Percentiles rank a stretch among this genome's conserved stretches.
Evolutionary conservation across 2,888 invertebrate species (phyloP).

Genomic region (Phortica okadai): DNA sequence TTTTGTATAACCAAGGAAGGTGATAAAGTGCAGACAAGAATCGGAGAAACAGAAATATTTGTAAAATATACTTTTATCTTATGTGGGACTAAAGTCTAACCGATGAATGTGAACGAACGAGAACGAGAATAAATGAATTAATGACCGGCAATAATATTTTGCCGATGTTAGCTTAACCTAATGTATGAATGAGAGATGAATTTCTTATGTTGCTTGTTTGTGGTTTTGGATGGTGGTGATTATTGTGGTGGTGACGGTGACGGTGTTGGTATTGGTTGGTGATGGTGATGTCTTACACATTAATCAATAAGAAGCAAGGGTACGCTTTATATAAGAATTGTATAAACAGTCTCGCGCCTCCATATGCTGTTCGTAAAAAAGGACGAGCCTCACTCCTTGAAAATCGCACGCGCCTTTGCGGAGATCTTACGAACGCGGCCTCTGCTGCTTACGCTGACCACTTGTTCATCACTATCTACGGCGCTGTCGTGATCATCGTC

Average conservation of each 20-base stretch:
- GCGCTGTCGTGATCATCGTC: slow-evolving; percentile 50
- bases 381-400: slow-evolving; percentile 71
- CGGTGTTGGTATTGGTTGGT: background rate
- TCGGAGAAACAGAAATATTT: too few species aligned
- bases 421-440: slow-evolving; percentile 91
- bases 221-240: background rate
- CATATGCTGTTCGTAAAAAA: background rate
- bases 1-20: too few species aligned
- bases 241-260: background rate
- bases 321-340: slow-evolving; percentile 38
- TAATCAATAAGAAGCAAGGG: slow-evolving; percentile 65
- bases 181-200: background rate
- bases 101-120: too few species aligned
- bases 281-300: slow-evolving; percentile 57
- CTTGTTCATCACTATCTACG: slow-evolving; percentile 67
- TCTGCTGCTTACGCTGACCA: slow-evolving; percentile 84
- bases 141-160: background rate
- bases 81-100: too few species aligned
- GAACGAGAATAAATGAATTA: background rate
- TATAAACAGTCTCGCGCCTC: slow-evolving; percentile 60
- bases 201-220: background rate
- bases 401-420: slow-evolving; percentile 84
- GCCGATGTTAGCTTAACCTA: background rate
- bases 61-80: too few species aligned
- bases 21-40: too few species aligned